Evolutionary conservation across 2,888 invertebrate genomes (phyloP).

Genomic region (Drymonia ruficornis): DNA sequence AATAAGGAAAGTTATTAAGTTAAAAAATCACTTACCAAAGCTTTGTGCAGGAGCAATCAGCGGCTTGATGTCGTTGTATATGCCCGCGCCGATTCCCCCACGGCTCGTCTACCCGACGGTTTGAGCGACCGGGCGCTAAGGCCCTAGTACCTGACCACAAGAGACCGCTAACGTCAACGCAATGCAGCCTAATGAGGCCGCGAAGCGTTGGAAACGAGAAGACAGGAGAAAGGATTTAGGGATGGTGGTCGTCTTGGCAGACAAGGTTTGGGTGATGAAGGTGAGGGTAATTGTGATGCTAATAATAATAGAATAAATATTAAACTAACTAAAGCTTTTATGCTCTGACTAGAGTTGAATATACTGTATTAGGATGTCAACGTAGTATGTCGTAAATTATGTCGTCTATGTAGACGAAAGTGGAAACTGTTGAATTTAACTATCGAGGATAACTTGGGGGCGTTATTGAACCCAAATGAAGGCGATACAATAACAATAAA

Average conservation of each 20-base stretch:
- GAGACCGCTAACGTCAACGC: slow-evolving; percentile 64
- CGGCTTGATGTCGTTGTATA: slow-evolving; percentile 62
- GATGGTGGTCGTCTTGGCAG: background rate
- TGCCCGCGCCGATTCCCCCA: slow-evolving; percentile 80
- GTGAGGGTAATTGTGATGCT: too few relatives aligned
- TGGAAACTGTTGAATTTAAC: background rate
- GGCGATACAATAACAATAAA: background rate
- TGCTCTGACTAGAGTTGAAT: background rate
- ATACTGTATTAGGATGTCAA: background rate
- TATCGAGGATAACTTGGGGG: background rate
- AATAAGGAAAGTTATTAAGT: too few relatives aligned
- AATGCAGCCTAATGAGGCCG: slow-evolving; percentile 52
- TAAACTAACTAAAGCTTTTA: slow-evolving; percentile 1
- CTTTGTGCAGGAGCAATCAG: slow-evolving; percentile 71
- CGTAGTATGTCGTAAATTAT: background rate
- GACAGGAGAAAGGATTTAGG: slow-evolving; percentile 6
- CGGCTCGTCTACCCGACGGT: slow-evolving; percentile 74
- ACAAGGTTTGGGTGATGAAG: slow-evolving; percentile 5
- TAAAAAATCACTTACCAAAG: slow-evolving; percentile 60
- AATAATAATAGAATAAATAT: background rate
- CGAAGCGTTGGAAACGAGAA: slow-evolving; percentile 47
- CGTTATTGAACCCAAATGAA: background rate
- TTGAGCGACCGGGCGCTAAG: slow-evolving; percentile 80
- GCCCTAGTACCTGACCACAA: slow-evolving; percentile 82
- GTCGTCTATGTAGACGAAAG: slow-evolving; percentile 11